Conservation (phyloP, 2,888 invertebrate genomes). For the Melolontha melolontha region DNA sequence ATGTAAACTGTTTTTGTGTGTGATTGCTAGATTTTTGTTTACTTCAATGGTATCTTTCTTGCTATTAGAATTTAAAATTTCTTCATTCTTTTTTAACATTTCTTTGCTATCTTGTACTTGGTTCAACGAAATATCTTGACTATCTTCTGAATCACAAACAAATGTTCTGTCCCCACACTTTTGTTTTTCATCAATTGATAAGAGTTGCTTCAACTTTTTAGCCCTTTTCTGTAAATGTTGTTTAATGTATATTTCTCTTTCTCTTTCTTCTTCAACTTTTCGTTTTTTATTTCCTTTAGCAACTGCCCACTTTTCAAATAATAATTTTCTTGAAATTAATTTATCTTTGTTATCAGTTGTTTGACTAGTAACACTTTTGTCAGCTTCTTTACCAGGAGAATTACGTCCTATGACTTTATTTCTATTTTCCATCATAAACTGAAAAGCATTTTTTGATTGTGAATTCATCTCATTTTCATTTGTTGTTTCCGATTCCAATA, state of each 20-base stretch:
- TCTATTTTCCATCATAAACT: slow-evolving; percentile 76
- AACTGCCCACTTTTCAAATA: slow-evolving; percentile 74
- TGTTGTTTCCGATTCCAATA: not conserved
- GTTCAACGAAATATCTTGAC: slow-evolving; percentile 12
- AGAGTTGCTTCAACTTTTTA: slow-evolving; percentile 69
- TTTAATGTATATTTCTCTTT: slow-evolving; percentile 70
- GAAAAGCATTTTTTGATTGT: slow-evolving; percentile 69
- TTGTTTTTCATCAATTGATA: slow-evolving; percentile 27
- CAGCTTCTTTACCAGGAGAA: slow-evolving; percentile 71
- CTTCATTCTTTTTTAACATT: slow-evolving; percentile 64
- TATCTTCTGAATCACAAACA: slow-evolving; percentile 38
- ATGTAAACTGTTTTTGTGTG: slow-evolving; percentile 56
- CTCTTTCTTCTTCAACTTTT: slow-evolving; percentile 70
- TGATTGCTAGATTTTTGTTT: not conserved
- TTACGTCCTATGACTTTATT: slow-evolving; percentile 74
- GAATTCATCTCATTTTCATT: slow-evolving; percentile 22
- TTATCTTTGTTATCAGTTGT: slow-evolving; percentile 52
- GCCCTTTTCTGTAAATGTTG: slow-evolving; percentile 72
- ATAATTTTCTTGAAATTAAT: slow-evolving; percentile 65
- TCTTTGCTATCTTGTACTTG: not conserved
- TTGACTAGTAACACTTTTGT: slow-evolving; percentile 55
- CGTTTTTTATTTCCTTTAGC: slow-evolving; percentile 72
- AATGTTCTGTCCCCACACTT: slow-evolving; percentile 28
- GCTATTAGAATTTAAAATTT: slow-evolving; percentile 41
- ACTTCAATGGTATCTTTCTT: not conserved